A percentile compares a stretch with the other conserved stretches of the same genome.
These are phyloP conservation scores for Euzophera pinguis DNA, from an alignment of 2,888 invertebrate species.

Conservation along the genomic window DNA sequence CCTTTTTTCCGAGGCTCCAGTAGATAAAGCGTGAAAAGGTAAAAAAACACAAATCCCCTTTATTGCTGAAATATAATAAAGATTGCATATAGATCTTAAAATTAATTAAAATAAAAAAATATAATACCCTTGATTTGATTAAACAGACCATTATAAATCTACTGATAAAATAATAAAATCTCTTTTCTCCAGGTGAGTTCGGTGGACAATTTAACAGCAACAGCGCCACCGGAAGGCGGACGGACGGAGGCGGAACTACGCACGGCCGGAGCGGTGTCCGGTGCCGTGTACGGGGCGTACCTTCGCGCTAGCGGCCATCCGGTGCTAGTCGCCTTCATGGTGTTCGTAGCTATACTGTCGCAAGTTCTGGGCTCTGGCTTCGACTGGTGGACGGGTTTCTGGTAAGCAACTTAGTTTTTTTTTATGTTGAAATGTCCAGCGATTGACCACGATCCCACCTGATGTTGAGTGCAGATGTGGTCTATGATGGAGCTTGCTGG, in stretches of 20 bases:
- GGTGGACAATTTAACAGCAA: slow-evolving; percentile 74
- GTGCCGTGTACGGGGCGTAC: slow-evolving; percentile 83
- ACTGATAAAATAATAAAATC: no score
- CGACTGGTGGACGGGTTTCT: slow-evolving; percentile 89
- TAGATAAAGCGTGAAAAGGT: no score
- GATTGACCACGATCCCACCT: no score
- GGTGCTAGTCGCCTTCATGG: slow-evolving; percentile 78
- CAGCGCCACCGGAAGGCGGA: slow-evolving; percentile 70
- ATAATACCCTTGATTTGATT: no score
- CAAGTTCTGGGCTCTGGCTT: slow-evolving; percentile 86
- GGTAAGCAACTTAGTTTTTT: slow-evolving; percentile 67
- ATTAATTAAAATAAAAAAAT: no score
- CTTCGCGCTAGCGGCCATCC: slow-evolving; percentile 85
- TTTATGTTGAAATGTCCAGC: neutral
- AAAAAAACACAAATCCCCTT: no score
- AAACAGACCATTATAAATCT: no score
- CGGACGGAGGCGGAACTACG: slow-evolving; percentile 79
- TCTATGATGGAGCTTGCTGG: no score
- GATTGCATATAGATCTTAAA: no score
- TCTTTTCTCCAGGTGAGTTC: slow-evolving; percentile 68
- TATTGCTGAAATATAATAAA: no score
- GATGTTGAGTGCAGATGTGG: no score
- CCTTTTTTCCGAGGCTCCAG: no score
- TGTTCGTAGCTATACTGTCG: slow-evolving; percentile 82
- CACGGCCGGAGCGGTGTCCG: slow-evolving; percentile 82